Evolutionary conservation across 2,888 invertebrate species (phyloP), one percentile per base, ranked within the genome.

Genomic region (Muschampia plurimacula): DNA sequence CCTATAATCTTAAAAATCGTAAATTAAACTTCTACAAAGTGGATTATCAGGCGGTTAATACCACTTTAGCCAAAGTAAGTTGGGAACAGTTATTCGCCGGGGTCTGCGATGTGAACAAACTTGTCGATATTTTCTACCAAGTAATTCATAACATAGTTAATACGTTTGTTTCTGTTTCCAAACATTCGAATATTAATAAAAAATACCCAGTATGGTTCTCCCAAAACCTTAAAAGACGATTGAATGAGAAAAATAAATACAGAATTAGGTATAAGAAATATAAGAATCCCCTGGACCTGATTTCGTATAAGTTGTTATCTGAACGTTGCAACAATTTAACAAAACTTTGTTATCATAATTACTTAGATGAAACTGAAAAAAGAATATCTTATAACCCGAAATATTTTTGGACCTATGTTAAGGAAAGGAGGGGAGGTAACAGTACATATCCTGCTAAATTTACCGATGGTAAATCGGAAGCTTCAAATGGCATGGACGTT

Each of bases 321-420:
- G 64, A 44, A 28, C 64, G 64, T 2, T 44, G 64, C 46, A 13
- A n/a, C 7, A 46, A 64, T 5, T 7, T 64, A 15, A 28, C 64
- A 3, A 46, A 15, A 2, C 6, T 22, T 46, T 64, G 64, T 13
- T 64, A 64, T n/a, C 64, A 13, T 2, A 46, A 46, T 2, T 64
- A 64, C 13, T 4, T 64, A 12, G 46, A 28, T 1, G 39, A 22
- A 13, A 46, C 46, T 6, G 64, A 46, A 12, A 8, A 28, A 5
- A 46, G 13, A 28, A 64, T 64, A 12, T 13, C 12, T 9, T 28
- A 3, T 7, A 64, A 64, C 28, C 64, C 64, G 0, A 64, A 64
- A 46, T 64, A 64, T 7, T 64, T 64, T 46, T 64, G 64, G 64
- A 46, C 64, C 4, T 46, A 15, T 13, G 64, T 64, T 10, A 64